Conservation (phyloP, 1,140 invertebrate species). For the Oncopeltus fasciatus region DNA sequence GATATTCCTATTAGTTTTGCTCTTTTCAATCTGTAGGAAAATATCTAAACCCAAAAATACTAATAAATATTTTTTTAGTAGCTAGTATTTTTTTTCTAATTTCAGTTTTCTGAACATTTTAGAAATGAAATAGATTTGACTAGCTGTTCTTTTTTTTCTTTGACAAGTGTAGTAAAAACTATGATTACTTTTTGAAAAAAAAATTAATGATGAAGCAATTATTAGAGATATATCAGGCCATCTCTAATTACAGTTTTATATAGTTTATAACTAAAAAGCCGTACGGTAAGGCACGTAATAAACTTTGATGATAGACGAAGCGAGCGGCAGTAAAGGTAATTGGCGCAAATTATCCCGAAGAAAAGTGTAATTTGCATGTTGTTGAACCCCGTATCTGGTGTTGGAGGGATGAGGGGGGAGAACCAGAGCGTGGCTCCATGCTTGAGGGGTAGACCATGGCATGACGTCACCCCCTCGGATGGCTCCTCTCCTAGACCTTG, state of each 20-base stretch:
- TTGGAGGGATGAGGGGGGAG: background rate
- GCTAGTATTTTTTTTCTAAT: too few species aligned
- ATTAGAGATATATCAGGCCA: too few species aligned
- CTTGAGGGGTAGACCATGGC: conserved; percentile 14
- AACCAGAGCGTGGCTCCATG: conserved; percentile 15
- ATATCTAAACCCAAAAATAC: too few species aligned
- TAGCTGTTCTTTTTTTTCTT: too few species aligned
- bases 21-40: too few species aligned
- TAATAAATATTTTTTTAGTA: too few species aligned
- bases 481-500: background rate
- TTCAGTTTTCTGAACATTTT: too few species aligned
- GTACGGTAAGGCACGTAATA: background rate
- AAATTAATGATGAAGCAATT: too few species aligned
- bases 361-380: conserved; percentile 17
- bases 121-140: too few species aligned
- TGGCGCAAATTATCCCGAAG: conserved; percentile 3
- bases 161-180: too few species aligned
- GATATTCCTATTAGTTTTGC: too few species aligned
- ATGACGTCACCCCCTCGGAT: conserved; percentile 10
- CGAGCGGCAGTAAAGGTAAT: background rate
- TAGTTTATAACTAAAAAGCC: background rate
- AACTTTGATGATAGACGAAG: background rate
- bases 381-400: background rate
- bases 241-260: background rate
- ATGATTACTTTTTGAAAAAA: too few species aligned